Evolutionary conservation across 1,140 invertebrate genomes (phyloP).

Genomic region (Tetragnatha versicolor): DNA sequence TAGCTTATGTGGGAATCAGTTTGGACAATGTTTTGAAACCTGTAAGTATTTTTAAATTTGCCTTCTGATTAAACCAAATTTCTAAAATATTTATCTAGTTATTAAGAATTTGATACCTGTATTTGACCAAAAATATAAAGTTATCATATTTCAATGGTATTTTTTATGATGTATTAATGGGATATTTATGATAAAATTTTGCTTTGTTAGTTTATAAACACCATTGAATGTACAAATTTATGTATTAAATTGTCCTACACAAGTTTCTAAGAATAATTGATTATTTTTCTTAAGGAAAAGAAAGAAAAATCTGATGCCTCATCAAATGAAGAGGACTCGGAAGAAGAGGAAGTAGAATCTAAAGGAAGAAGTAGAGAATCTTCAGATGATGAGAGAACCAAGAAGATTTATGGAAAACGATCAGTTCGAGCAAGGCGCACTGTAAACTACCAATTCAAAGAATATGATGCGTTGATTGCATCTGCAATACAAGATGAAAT

Average conservation of each 20-base stretch:
- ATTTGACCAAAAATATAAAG: too few species aligned
- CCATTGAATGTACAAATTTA: too few species aligned
- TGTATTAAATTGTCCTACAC: too few species aligned
- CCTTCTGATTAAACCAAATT: too few species aligned
- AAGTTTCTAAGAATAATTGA: not conserved
- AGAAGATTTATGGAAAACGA: slow-evolving; percentile 57
- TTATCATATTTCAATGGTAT: too few species aligned
- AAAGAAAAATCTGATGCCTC: slow-evolving; percentile 61
- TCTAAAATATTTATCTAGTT: too few species aligned
- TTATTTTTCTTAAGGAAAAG: slow-evolving; percentile 32
- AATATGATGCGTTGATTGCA: slow-evolving; percentile 93
- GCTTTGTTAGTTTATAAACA: too few species aligned
- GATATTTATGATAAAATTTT: too few species aligned
- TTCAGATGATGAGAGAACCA: slow-evolving; percentile 12
- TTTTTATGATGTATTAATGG: too few species aligned
- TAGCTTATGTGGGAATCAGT: slow-evolving; percentile 80
- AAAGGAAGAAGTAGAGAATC: slow-evolving; percentile 31
- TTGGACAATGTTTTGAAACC: slow-evolving; percentile 74
- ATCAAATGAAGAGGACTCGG: slow-evolving; percentile 46
- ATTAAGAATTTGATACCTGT: too few species aligned
- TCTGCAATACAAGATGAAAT: slow-evolving; percentile 86
- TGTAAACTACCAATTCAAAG: slow-evolving; percentile 84
- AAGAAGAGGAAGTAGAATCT: slow-evolving; percentile 54
- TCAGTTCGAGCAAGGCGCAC: slow-evolving; percentile 61
- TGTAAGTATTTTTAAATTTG: slow-evolving; percentile 57